Conservation (phyloP, 2,888 invertebrate species). For the Pyrrhosoma nymphula region DNA sequence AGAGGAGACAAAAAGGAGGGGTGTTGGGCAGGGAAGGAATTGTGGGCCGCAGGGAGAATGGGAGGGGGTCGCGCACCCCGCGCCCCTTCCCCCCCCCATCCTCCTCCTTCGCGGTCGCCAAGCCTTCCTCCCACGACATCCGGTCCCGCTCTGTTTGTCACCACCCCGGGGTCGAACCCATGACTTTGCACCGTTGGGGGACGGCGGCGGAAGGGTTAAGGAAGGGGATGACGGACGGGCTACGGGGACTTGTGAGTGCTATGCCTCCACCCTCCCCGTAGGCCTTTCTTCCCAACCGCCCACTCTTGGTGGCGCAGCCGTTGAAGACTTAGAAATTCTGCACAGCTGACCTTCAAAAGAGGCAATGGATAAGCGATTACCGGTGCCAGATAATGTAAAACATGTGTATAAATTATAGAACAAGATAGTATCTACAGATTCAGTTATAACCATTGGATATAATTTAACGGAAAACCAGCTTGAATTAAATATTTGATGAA, state of each 20-base stretch:
- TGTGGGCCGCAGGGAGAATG: not conserved
- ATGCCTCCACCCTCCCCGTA: not conserved
- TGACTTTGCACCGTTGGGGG: not conserved
- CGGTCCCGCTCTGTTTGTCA: slow-evolving; percentile 66
- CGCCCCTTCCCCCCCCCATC: not conserved
- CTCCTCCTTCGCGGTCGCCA: not conserved
- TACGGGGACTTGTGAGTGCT: not conserved
- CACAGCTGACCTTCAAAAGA: not conserved
- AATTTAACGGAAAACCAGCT: no score
- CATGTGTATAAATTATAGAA: not conserved
- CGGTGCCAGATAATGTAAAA: not conserved
- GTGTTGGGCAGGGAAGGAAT: not conserved
- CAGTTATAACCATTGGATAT: no score
- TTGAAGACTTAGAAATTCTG: not conserved
- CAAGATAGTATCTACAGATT: no score
- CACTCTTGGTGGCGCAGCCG: not conserved
- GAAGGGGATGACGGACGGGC: not conserved
- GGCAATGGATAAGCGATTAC: not conserved
- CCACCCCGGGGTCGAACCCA: slow-evolving; percentile 55
- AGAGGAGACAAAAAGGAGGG: not conserved
- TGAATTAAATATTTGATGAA: no score
- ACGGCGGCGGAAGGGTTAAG: not conserved
- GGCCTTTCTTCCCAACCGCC: not conserved
- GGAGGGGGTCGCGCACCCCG: no score
- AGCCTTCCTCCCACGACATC: slow-evolving; percentile 56